Evolutionary conservation across 2,888 invertebrate genomes (phyloP).

Genomic region (Laothoe populi): DNA sequence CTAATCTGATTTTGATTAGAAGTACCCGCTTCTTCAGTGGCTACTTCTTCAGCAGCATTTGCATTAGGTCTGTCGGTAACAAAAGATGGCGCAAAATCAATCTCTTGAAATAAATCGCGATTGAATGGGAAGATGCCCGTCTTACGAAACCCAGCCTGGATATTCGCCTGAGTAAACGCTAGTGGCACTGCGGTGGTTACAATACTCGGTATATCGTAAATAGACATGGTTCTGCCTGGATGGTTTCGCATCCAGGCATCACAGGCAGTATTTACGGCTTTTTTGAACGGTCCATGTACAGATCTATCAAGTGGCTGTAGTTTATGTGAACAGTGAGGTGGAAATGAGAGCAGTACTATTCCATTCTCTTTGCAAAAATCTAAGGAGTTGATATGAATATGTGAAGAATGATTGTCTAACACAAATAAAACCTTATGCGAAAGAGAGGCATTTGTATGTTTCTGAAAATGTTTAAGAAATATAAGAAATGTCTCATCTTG

Average conservation of each 20-base stretch:
- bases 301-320: conserved; percentile 45
- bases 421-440: not conserved
- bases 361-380: conserved; percentile 42
- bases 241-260: conserved; percentile 47
- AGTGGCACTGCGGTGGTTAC: conserved; percentile 38
- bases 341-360: conserved; percentile 43
- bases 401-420: not conserved
- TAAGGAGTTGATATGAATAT: conserved; percentile 34
- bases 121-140: conserved; percentile 46
- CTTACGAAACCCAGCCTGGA: conserved; percentile 41
- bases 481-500: not conserved
- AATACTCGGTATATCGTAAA: conserved; percentile 48
- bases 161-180: conserved; percentile 41
- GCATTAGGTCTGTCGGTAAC: conserved; percentile 44
- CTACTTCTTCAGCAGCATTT: no score
- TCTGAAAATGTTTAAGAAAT: not conserved
- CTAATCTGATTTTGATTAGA: no score
- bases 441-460: not conserved
- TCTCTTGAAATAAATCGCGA: conserved; percentile 40
- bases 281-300: conserved; percentile 46
- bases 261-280: conserved; percentile 39
- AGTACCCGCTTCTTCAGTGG: no score
- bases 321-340: conserved; percentile 46
- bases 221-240: conserved; percentile 46
- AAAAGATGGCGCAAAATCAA: conserved; percentile 44